Evolutionary conservation across 2,797 vertebrate species (phyloP).

Genomic region (Naso thynnoides): DNA sequence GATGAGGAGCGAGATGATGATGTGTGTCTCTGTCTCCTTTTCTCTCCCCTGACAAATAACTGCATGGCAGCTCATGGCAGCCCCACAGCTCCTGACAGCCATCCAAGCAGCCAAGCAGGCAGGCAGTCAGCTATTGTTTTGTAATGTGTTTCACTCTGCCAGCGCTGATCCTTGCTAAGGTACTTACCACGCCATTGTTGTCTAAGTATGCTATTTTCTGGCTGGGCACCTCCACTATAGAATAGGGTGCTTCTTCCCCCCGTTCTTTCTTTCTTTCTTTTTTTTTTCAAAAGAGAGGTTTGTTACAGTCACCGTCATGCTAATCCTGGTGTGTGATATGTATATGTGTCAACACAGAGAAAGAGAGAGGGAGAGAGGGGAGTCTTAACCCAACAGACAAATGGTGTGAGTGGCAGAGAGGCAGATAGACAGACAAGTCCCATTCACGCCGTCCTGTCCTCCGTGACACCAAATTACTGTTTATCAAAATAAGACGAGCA

Average conservation of each 20-base stretch:
- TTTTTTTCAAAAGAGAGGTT: slow-evolving; percentile 75
- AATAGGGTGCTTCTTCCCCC: slow-evolving; percentile 60
- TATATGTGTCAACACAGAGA: slow-evolving; percentile 84
- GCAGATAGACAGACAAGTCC: slow-evolving; percentile 74
- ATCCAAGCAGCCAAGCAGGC: slow-evolving; percentile 79
- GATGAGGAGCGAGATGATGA: slow-evolving; percentile 75
- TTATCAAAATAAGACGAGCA: slow-evolving; percentile 77
- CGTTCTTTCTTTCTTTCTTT: slow-evolving; percentile 35
- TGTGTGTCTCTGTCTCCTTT: slow-evolving; percentile 75
- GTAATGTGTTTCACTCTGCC: slow-evolving; percentile 84
- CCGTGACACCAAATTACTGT: slow-evolving; percentile 81
- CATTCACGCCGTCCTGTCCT: slow-evolving; percentile 73
- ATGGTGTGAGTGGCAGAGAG: slow-evolving; percentile 67
- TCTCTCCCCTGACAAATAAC: slow-evolving; percentile 78
- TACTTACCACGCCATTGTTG: slow-evolving; percentile 85
- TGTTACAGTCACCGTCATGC: slow-evolving; percentile 82
- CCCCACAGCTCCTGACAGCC: slow-evolving; percentile 74
- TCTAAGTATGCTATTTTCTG: slow-evolving; percentile 86
- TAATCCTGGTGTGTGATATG: slow-evolving; percentile 84
- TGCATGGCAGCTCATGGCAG: slow-evolving; percentile 74
- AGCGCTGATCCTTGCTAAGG: slow-evolving; percentile 83
- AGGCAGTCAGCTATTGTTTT: slow-evolving; percentile 83
- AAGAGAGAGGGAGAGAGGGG: slow-evolving; percentile 64
- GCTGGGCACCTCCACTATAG: slow-evolving; percentile 83
- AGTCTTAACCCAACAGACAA: slow-evolving; percentile 74